Conservation (phyloP, 1,140 invertebrate species). For the Caligus rogercresseyi region DNA sequence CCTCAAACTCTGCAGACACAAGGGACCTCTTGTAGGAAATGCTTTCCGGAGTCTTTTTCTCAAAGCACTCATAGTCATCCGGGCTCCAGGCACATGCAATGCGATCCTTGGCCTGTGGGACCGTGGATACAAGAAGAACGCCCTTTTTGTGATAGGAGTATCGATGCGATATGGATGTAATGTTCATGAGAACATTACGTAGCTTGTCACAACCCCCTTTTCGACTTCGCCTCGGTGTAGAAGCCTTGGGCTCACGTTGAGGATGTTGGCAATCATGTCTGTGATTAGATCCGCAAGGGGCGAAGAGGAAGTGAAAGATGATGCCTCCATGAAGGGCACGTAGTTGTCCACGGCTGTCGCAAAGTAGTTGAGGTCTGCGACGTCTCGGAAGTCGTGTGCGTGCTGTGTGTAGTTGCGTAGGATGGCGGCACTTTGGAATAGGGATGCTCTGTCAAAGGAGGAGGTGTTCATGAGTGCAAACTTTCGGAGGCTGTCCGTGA, state of each 20-base stretch:
- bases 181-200: constrained; percentile 1
- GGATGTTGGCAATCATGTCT: constrained; percentile 9
- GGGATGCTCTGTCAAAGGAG: background rate
- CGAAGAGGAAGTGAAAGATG: background rate
- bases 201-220: background rate
- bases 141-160: background rate
- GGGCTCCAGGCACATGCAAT: background rate
- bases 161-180: background rate
- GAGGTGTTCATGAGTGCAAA: constrained; percentile 13
- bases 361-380: constrained; percentile 7
- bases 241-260: background rate
- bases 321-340: background rate
- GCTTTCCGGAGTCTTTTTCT: background rate
- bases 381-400: background rate
- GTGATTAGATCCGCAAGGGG: background rate
- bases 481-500: constrained; percentile 8
- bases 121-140: background rate
- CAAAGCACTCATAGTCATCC: background rate
- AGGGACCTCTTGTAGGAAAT: background rate
- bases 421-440: background rate
- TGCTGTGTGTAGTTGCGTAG: background rate
- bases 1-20: background rate
- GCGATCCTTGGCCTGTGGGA: background rate
- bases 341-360: constrained; percentile 12
- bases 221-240: background rate